phyloP scores from a whole-genome alignment of 2,888 invertebrate genomes.

The Malacosoma neustria region DNA sequence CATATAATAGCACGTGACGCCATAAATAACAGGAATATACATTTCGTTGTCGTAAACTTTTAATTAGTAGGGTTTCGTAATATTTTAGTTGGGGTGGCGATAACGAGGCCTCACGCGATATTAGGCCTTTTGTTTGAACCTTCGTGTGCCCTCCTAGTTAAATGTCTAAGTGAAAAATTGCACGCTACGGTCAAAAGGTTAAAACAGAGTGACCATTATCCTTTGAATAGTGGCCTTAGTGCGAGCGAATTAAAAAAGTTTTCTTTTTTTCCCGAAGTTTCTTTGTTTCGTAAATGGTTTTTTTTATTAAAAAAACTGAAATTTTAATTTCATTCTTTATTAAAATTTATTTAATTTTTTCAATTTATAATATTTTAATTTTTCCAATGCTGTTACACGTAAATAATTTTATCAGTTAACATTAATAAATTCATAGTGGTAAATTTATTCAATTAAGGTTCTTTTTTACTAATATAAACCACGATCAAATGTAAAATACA shows the following conservation, averaged over 20 bases:
- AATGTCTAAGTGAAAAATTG: slow-evolving; percentile 41
- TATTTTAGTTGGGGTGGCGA: slow-evolving; percentile 42
- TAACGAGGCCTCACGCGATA: slow-evolving; percentile 45
- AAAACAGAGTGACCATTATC: slow-evolving; percentile 14
- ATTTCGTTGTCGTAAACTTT: slow-evolving; percentile 41
- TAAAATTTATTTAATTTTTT: too few relatives aligned
- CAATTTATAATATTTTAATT: not conserved
- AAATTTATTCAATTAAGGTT: slow-evolving; percentile 1
- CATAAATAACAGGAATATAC: slow-evolving; percentile 29
- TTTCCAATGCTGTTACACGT: not conserved
- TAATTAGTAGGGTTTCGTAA: slow-evolving; percentile 51
- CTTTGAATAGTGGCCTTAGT: slow-evolving; percentile 8
- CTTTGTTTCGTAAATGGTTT: not conserved
- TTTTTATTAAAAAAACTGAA: not conserved
- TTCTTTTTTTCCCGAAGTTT: slow-evolving; percentile 15
- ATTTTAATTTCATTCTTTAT: not conserved
- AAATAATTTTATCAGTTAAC: not conserved
- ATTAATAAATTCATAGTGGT: too few relatives aligned
- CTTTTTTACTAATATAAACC: too few relatives aligned
- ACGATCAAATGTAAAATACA: too few relatives aligned
- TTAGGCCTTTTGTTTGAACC: slow-evolving; percentile 34
- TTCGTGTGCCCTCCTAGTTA: slow-evolving; percentile 27
- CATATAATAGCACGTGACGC: slow-evolving; percentile 11
- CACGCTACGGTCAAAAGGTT: slow-evolving; percentile 33
- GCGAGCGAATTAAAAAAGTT: slow-evolving; percentile 2